These are phyloP conservation scores for Coecobrya sp. DNA, from an alignment of 2,888 invertebrate species.

Conservation along the genomic window DNA sequence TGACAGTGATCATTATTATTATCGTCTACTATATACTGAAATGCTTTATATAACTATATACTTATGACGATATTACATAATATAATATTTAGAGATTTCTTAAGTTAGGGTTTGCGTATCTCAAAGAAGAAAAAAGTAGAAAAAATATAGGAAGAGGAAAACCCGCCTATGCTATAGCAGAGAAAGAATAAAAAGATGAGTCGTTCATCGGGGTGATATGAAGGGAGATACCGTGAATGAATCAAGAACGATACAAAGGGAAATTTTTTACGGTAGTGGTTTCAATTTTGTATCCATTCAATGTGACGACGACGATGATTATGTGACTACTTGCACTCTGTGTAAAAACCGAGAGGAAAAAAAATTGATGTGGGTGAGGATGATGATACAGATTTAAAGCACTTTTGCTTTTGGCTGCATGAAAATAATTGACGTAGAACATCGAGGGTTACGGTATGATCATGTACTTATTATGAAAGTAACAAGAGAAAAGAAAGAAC, in stretches of 20 bases:
- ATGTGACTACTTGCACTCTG: not conserved
- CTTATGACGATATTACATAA: not conserved
- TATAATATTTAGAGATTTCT: not conserved
- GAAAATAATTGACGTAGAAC: not conserved
- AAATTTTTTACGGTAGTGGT: constrained; percentile 83
- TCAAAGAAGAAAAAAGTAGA: not conserved
- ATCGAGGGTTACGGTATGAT: not conserved
- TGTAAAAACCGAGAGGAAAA: not conserved
- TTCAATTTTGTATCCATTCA: constrained; percentile 47
- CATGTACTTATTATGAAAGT: not conserved
- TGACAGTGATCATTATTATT: constrained; percentile 1
- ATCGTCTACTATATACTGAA: not conserved
- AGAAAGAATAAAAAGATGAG: constrained; percentile 15
- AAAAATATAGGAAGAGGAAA: not conserved
- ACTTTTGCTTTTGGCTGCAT: not conserved
- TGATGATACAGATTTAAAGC: not conserved
- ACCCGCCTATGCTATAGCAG: not conserved
- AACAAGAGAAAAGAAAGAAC: not conserved
- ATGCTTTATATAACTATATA: not conserved
- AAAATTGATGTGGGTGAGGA: not conserved
- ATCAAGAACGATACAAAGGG: constrained; percentile 41
- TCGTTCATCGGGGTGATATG: not conserved
- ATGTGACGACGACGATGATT: not conserved
- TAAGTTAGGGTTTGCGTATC: constrained; percentile 57
- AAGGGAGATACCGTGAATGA: constrained; percentile 20